phyloP scores from a whole-genome alignment of 2,888 invertebrate genomes.

The Plebejus argus region DNA sequence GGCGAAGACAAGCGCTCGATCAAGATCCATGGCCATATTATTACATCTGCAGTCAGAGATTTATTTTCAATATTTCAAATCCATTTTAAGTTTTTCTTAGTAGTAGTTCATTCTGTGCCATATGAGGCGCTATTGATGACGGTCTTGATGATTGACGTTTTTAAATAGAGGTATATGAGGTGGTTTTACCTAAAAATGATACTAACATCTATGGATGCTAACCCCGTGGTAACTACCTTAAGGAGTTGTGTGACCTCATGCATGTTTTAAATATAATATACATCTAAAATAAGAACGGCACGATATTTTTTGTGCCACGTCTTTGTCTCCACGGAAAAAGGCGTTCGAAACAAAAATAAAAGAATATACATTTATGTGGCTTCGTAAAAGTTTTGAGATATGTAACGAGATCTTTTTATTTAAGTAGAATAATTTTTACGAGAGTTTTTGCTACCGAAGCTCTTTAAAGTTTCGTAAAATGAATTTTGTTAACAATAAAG shows the following conservation, averaged over 20 bases:
- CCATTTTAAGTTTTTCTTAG: neutral
- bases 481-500: neutral
- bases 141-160: neutral
- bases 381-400: neutral
- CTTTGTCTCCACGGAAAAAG: neutral
- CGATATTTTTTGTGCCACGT: neutral
- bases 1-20: neutral
- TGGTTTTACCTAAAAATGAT: neutral
- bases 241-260: neutral
- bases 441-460: neutral
- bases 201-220: no score
- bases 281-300: no score
- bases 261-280: neutral
- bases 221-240: no score
- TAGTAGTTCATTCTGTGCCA: neutral
- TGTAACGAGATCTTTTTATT: conserved; percentile 1
- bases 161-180: neutral
- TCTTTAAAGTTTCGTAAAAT: neutral
- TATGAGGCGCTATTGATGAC: neutral
- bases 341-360: neutral
- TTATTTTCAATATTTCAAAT: neutral
- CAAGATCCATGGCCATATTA: neutral
- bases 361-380: conserved; percentile 35
- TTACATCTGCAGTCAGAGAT: neutral
- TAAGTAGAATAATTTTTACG: neutral